phyloP scores from a whole-genome alignment of 2,113 vertebrate genomes.

The Herpetotheres cachinnans region DNA sequence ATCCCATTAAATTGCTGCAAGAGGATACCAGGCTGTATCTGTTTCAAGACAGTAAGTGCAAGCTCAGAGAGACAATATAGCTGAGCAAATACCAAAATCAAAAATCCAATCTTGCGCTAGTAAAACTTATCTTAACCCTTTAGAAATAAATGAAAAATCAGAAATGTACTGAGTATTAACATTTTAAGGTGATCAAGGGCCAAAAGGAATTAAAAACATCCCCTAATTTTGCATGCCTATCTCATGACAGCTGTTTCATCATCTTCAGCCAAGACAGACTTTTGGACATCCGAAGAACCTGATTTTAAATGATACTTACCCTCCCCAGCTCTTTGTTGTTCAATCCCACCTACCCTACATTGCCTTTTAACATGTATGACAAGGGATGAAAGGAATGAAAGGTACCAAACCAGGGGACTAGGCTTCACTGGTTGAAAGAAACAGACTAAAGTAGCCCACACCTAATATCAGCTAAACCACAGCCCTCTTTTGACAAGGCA shows the following conservation, averaged over 20 bases:
- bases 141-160: not conserved
- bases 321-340: not conserved
- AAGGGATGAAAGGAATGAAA: not conserved
- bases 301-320: not conserved
- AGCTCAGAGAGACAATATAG: not conserved
- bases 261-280: not conserved
- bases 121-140: not conserved
- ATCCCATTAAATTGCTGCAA: not conserved
- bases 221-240: not conserved
- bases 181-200: not conserved
- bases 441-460: not conserved
- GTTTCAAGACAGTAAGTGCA: not conserved
- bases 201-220: slow-evolving; percentile 2
- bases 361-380: not conserved
- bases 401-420: not conserved
- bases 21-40: not conserved
- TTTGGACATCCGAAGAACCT: not conserved
- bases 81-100: not conserved
- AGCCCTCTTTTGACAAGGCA: not conserved
- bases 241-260: not conserved
- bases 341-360: not conserved
- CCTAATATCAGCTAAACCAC: not conserved
- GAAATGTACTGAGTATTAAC: not conserved
- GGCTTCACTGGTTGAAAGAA: not conserved
- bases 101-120: not conserved